Evolutionary conservation across 2,888 invertebrate genomes (phyloP), one percentile per base, ranked within the genome.

Genomic region (Lasioglossum lativentre): DNA sequence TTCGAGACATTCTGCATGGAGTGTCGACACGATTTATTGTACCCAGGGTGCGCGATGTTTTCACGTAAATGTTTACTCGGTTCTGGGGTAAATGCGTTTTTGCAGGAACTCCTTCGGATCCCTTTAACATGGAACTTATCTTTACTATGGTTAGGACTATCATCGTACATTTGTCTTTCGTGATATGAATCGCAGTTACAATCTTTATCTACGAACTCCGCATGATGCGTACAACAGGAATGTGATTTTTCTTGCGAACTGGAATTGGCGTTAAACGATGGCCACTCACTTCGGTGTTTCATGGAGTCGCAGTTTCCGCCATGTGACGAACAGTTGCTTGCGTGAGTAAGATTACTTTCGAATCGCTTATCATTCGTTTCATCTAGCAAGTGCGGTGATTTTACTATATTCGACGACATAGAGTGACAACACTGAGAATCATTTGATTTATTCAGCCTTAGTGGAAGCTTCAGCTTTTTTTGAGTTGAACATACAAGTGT

Each of bases 381-480:
- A 12, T 88, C 75, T 19, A 27, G 34, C 14, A 75, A 72, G 8
- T 52, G 73, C 19, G 83, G 80, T 16, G 73, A 45, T 74, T 83
- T 82, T 38, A 47, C n/a, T 38, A 70, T 38, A 47, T 75, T 87
- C 16, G 76, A 76, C 5, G 81, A 73, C 27, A 72, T 59, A 63
- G 82, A 70, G 66, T 86, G 85, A 63, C 73, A 34, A 72, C 83
- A 86, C 12, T 80, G 79, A 59, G 84, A 82, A 74, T 70, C 56
- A 71, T 63, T 82, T 6, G 84, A 85, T 63, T 66, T 82, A 42
- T 38, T 85, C 23, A 82, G 78, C 47, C 78, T 87, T 1, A 85
- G 74, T n/a, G 89, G 88, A n/a, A 78, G 27, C 79, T 91, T 92
- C 0, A 82, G 76, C 56, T 93, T 94, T 82, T 93, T 94, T 66